These are phyloP conservation scores for Umimayanthus kanabou DNA, from an alignment of 92 coral and sea anemone species.

Conservation along the genomic window DNA sequence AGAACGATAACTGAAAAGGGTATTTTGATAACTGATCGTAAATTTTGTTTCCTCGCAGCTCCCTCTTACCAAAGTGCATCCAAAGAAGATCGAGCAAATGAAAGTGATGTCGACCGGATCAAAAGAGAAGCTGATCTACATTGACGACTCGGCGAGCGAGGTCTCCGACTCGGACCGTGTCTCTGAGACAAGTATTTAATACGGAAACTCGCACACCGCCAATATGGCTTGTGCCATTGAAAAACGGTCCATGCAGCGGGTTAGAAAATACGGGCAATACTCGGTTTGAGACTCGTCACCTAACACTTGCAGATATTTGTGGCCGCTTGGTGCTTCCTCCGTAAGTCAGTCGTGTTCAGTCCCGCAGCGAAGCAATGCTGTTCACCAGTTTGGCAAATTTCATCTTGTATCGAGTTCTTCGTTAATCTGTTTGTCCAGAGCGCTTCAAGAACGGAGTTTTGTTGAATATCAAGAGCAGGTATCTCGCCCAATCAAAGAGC, in stretches of 20 bases:
- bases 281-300: no score
- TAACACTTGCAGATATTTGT: background rate
- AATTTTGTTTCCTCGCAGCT: background rate
- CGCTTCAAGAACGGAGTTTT: background rate
- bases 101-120: slow-evolving; percentile 17
- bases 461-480: background rate
- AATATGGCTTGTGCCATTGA: background rate
- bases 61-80: slow-evolving; percentile 22
- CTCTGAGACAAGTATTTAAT: slow-evolving; percentile 29
- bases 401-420: background rate
- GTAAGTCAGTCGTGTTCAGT: background rate
- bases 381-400: background rate
- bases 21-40: background rate
- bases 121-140: slow-evolving; percentile 34
- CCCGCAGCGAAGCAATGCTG: no score
- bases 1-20: background rate
- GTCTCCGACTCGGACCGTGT: slow-evolving; percentile 24
- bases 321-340: background rate
- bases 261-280: no score
- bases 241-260: background rate
- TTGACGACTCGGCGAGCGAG: slow-evolving; percentile 38
- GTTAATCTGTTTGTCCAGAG: background rate
- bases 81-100: slow-evolving; percentile 26
- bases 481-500: background rate
- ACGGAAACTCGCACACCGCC: background rate